These are phyloP conservation scores for Chinchilla lanigera DNA, from an alignment of 2,113 vertebrate genomes.

Conservation along the genomic window DNA sequence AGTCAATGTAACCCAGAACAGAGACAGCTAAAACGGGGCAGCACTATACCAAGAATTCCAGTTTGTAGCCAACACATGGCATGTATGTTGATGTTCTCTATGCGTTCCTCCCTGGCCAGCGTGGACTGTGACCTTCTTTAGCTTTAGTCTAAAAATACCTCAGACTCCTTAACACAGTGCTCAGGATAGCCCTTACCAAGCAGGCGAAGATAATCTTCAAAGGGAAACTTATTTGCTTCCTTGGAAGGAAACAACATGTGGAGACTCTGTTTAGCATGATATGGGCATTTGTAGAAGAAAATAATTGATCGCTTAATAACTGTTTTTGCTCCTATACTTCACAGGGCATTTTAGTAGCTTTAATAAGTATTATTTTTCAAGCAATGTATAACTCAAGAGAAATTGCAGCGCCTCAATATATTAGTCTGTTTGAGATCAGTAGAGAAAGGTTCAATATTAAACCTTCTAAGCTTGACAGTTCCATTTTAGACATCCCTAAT, in stretches of 20 bases:
- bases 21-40: background rate
- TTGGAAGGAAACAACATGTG: background rate
- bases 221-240: background rate
- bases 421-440: constrained; percentile 44
- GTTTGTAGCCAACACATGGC: background rate
- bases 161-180: background rate
- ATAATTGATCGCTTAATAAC: constrained; percentile 20
- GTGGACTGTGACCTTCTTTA: background rate
- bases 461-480: constrained; percentile 63
- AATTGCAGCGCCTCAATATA: background rate
- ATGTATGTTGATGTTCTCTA: background rate
- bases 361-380: constrained; percentile 55
- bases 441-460: constrained; percentile 55
- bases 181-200: background rate
- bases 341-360: constrained; percentile 12
- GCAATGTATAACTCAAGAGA: constrained; percentile 11
- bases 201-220: background rate
- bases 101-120: background rate
- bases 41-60: background rate
- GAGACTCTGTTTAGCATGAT: background rate
- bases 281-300: background rate
- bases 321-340: constrained; percentile 12
- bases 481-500: constrained; percentile 68
- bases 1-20: background rate
- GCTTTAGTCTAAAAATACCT: background rate